Conservation (phyloP, 2,797 vertebrate genomes). For the Liasis olivaceus region DNA sequence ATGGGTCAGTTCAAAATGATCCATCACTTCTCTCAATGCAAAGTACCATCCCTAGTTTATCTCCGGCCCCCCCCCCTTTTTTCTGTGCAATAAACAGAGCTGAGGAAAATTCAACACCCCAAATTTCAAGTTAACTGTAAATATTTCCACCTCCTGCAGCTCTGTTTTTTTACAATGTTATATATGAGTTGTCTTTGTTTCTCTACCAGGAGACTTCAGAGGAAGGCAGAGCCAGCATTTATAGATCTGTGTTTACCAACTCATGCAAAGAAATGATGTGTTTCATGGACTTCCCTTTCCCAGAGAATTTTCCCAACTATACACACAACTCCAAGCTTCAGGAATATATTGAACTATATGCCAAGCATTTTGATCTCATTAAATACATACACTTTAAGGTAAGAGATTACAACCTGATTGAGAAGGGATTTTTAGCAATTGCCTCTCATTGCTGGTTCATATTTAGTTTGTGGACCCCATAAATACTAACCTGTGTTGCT, state of each 20-base stretch:
- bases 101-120: neutral
- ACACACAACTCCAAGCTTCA: constrained; percentile 84
- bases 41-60: neutral
- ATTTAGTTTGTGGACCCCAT: neutral
- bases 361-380: constrained; percentile 77
- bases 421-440: neutral
- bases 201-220: constrained; percentile 77
- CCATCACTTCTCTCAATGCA: neutral
- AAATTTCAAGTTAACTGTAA: neutral
- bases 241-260: constrained; percentile 86
- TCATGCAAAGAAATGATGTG: constrained; percentile 92
- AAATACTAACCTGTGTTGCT: neutral
- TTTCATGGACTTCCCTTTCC: constrained; percentile 85
- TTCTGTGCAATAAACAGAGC: neutral
- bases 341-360: constrained; percentile 80
- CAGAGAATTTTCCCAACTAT: constrained; percentile 82
- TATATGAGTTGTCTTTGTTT: neutral
- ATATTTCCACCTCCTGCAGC: neutral
- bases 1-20: neutral
- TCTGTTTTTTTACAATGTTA: neutral
- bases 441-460: neutral
- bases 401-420: constrained; percentile 4
- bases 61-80: no score
- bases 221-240: constrained; percentile 86
- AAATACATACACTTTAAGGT: constrained; percentile 81